phyloP scores from a whole-genome alignment of 2,888 invertebrate species.

The Erebia palarica region DNA sequence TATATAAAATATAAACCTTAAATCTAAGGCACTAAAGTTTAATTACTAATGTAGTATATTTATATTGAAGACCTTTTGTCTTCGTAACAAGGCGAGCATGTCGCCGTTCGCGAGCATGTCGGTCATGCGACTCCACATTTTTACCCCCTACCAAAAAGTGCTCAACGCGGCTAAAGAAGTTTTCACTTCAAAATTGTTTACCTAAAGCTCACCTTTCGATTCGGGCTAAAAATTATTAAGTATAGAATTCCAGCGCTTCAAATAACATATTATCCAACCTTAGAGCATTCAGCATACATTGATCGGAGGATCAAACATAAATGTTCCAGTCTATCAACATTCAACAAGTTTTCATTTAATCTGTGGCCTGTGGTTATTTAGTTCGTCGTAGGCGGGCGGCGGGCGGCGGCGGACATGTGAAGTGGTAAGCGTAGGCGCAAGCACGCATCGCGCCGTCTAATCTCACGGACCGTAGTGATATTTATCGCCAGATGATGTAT shows the following conservation, averaged over 20 bases:
- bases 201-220: neutral
- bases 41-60: no score
- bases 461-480: conserved; percentile 49
- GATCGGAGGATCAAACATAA: no score
- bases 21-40: no score
- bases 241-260: neutral
- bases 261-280: neutral
- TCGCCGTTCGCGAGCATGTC: no score
- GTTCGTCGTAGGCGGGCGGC: conserved; percentile 43
- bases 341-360: conserved; percentile 29
- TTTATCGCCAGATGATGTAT: conserved; percentile 68
- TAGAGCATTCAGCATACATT: no score
- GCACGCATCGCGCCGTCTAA: conserved; percentile 41
- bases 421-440: conserved; percentile 46
- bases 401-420: conserved; percentile 34
- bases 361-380: conserved; percentile 31
- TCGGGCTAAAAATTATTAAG: neutral
- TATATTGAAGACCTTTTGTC: no score
- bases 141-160: no score
- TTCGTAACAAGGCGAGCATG: no score
- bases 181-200: no score
- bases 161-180: no score
- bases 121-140: no score
- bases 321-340: neutral
- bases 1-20: no score